These are phyloP conservation scores for Pachyrhynchus sulphureomaculatus DNA, from an alignment of 1,140 invertebrate species.

Conservation along the genomic window DNA sequence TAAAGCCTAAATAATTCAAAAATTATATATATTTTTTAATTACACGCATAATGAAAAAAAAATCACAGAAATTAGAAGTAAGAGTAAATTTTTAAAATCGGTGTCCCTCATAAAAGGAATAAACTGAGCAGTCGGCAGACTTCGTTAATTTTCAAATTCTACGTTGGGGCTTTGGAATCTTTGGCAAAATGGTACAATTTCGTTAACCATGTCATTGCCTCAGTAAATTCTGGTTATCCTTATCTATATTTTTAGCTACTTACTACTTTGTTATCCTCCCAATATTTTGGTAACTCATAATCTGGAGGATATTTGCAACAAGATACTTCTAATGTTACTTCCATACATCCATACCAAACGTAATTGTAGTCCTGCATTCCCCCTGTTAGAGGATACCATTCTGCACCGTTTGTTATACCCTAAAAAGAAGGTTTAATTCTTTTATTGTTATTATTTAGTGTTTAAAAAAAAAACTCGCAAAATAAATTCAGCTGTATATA, in stretches of 20 bases:
- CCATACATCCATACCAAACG: constrained; percentile 96
- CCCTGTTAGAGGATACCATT: constrained; percentile 89
- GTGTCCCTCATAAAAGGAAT: no score
- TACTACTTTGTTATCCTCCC: constrained; percentile 92
- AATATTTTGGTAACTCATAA: constrained; percentile 83
- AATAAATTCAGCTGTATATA: neutral
- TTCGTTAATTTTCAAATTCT: no score
- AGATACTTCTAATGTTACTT: constrained; percentile 95
- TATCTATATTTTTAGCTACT: constrained; percentile 32
- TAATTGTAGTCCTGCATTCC: constrained; percentile 98
- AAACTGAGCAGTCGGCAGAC: no score
- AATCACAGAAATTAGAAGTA: neutral
- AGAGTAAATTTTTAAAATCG: no score
- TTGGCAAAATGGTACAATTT: no score
- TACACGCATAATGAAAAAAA: neutral
- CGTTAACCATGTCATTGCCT: neutral
- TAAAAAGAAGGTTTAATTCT: constrained; percentile 54
- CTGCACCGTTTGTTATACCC: constrained; percentile 90
- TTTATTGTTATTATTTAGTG: no score
- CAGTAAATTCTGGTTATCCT: neutral
- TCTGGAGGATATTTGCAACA: constrained; percentile 94
- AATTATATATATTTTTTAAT: neutral
- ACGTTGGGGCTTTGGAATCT: no score
- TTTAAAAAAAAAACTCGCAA: no score
- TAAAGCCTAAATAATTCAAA: constrained; percentile 63